A percentile compares a stretch with the other conserved stretches of the same genome.
These are phyloP conservation scores for Oscheius sp. DNA, from an alignment of 1,140 invertebrate genomes.

Conservation along the genomic window DNA sequence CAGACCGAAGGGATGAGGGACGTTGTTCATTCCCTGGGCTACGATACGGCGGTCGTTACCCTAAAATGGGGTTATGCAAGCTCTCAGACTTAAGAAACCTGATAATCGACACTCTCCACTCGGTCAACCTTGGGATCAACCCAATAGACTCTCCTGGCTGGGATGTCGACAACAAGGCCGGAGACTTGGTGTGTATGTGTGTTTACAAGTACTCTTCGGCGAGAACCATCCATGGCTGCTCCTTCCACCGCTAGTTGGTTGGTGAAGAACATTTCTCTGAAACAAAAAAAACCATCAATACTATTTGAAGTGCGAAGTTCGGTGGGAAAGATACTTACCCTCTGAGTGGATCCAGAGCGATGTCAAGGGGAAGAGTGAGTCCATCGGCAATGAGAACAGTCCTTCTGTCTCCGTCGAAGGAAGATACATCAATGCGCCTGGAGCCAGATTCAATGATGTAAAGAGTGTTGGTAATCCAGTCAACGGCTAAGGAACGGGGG, in stretches of 20 bases:
- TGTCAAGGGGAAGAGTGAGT: conserved; percentile 81
- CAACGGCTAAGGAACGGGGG: conserved; percentile 81
- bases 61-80: conserved; percentile 41
- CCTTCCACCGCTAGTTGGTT: conserved; percentile 59
- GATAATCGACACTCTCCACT: conserved; percentile 28
- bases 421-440: conserved; percentile 86
- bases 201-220: conserved; percentile 48
- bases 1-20: conserved; percentile 60
- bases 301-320: not conserved
- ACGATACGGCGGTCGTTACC: conserved; percentile 62
- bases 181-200: conserved; percentile 60
- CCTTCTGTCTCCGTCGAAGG: conserved; percentile 77
- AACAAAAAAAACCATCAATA: conserved; percentile 38
- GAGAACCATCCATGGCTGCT: conserved; percentile 55
- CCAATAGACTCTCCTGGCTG: conserved; percentile 67
- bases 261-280: conserved; percentile 61
- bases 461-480: conserved; percentile 92
- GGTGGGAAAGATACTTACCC: conserved; percentile 67
- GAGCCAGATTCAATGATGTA: conserved; percentile 89
- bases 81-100: not conserved
- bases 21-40: conserved; percentile 51
- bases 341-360: conserved; percentile 82
- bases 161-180: conserved; percentile 52
- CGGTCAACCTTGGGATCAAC: conserved; percentile 65
- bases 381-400: conserved; percentile 87